Conservation (phyloP, 1,140 invertebrate genomes). For the Carposina sasakii region DNA sequence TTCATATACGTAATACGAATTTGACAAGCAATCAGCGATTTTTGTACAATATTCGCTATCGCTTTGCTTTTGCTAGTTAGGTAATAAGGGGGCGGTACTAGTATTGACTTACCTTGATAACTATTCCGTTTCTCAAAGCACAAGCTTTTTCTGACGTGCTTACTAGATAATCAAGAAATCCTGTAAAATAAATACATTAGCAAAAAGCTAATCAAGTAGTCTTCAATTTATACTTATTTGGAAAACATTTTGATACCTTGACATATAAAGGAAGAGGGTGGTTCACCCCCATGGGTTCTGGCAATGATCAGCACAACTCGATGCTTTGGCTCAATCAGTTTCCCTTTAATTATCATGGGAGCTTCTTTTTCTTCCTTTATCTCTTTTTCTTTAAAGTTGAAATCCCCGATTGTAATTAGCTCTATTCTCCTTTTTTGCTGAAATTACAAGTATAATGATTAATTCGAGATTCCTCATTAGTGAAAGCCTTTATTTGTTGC, state of each 20-base stretch:
- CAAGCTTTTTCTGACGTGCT: slow-evolving; percentile 74
- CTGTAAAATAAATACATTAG: slow-evolving; percentile 56
- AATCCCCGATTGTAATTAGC: slow-evolving; percentile 86
- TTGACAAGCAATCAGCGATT: no score
- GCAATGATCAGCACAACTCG: slow-evolving; percentile 86
- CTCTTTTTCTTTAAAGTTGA: slow-evolving; percentile 50
- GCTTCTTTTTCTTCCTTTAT: slow-evolving; percentile 52
- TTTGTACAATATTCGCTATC: no score
- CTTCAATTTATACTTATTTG: not conserved
- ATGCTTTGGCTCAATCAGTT: slow-evolving; percentile 52
- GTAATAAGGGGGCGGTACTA: no score
- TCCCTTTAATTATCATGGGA: slow-evolving; percentile 35
- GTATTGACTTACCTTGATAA: slow-evolving; percentile 46
- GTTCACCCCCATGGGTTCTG: slow-evolving; percentile 92
- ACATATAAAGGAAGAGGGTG: slow-evolving; percentile 94
- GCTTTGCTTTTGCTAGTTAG: no score
- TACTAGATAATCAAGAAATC: slow-evolving; percentile 92
- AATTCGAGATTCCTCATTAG: no score
- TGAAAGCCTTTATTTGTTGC: no score
- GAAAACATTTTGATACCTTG: no score
- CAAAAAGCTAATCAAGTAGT: not conserved
- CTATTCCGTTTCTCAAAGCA: slow-evolving; percentile 46
- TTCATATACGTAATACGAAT: no score
- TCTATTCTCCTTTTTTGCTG: slow-evolving; percentile 94
- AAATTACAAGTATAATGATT: slow-evolving; percentile 27